phyloP scores from a whole-genome alignment of 2,797 vertebrate genomes.

The Limnodromus scolopaceus region DNA sequence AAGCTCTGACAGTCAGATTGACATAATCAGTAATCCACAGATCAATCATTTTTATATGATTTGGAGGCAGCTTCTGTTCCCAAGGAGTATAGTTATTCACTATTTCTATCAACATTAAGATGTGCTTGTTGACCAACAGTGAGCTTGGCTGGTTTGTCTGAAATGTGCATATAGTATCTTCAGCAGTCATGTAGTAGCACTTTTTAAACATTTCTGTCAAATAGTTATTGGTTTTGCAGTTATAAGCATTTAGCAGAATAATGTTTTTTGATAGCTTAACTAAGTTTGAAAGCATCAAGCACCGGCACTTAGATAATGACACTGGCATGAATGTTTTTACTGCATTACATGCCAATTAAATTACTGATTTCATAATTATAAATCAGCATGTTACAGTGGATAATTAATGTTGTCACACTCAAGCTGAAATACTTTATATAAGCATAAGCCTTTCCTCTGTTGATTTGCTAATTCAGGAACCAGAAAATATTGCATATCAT shows the following conservation, averaged over 20 bases:
- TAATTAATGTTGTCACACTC: slow-evolving; percentile 76
- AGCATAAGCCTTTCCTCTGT: slow-evolving; percentile 51
- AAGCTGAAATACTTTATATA: slow-evolving; percentile 66
- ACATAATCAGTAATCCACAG: not conserved
- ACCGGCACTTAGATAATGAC: slow-evolving; percentile 54
- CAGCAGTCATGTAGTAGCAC: not conserved
- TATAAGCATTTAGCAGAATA: slow-evolving; percentile 20
- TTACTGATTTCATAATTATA: slow-evolving; percentile 78
- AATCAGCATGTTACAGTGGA: slow-evolving; percentile 67
- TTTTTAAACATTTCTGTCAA: slow-evolving; percentile 4
- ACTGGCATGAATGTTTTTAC: slow-evolving; percentile 70
- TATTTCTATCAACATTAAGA: not conserved
- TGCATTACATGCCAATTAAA: slow-evolving; percentile 76
- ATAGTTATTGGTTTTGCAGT: not conserved
- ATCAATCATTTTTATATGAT: not conserved
- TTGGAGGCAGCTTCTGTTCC: not conserved
- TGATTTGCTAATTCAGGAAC: slow-evolving; percentile 66
- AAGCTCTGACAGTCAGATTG: not conserved
- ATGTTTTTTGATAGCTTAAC: slow-evolving; percentile 55
- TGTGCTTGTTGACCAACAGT: not conserved
- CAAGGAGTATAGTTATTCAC: not conserved
- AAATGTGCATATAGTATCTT: not conserved
- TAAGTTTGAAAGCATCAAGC: slow-evolving; percentile 59
- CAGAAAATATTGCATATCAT: slow-evolving; percentile 58
- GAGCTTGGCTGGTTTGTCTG: not conserved